phyloP scores from a whole-genome alignment of 2,888 invertebrate species.

The Cheiracanthium punctorium region DNA sequence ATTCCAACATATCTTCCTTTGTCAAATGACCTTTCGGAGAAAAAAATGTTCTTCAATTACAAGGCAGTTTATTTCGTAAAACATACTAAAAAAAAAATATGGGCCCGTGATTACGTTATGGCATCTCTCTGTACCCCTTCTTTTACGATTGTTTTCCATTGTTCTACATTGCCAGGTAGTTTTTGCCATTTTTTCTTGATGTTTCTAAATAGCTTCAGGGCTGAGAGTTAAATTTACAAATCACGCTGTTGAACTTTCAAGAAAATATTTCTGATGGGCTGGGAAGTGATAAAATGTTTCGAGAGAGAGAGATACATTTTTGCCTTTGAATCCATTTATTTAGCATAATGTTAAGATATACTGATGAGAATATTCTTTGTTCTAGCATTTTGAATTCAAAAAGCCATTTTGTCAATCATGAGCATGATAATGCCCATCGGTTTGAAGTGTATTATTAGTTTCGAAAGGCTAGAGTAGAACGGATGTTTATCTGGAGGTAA shows the following conservation, averaged over 20 bases:
- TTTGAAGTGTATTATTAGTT: too few species aligned
- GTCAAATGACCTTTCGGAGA: too few species aligned
- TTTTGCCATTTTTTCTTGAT: slow-evolving; percentile 18
- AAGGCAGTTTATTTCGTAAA: not conserved
- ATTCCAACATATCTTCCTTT: too few species aligned
- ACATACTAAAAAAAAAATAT: too few species aligned
- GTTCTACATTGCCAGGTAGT: not conserved
- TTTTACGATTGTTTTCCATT: slow-evolving; percentile 4
- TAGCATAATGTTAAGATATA: not conserved
- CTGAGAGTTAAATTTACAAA: slow-evolving; percentile 5
- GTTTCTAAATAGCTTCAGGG: slow-evolving; percentile 12
- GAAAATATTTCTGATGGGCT: not conserved
- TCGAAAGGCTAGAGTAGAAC: too few species aligned
- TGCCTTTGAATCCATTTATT: not conserved
- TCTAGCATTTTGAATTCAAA: not conserved
- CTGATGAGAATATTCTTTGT: not conserved
- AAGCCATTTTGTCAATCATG: not conserved
- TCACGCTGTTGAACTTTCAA: slow-evolving; percentile 27
- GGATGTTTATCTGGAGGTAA: too few species aligned
- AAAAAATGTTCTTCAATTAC: slow-evolving; percentile 14
- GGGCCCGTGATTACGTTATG: not conserved
- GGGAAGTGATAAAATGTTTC: not conserved
- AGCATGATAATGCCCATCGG: not conserved
- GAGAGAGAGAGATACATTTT: not conserved
- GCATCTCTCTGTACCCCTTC: not conserved